Evolutionary conservation across 1,140 invertebrate genomes (phyloP), one percentile per base, ranked within the genome.

Genomic region (Drosophila subpulchrella): DNA sequence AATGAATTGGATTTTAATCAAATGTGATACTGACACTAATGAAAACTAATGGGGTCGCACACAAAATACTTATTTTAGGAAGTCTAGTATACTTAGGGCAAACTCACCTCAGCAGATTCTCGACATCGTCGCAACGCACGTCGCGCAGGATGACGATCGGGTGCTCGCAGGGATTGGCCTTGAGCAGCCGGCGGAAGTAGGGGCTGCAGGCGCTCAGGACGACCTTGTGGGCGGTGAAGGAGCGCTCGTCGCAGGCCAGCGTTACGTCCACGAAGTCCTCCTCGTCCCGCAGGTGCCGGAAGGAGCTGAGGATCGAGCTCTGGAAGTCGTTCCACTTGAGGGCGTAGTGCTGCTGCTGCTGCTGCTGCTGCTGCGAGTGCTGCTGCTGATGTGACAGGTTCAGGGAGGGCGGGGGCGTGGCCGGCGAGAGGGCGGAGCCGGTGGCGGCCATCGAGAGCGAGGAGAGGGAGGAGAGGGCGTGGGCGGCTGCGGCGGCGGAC

Each of bases 261-360:
- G 97, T 98, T 66, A 98, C 97, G 93, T 98, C 97, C 41, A 98
- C 97, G 90, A 97, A 97, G 93, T 97, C 96, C 93, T 97, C 96
- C 92, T 97, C 96, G 91, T 97, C 96, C 27, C 96, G 93, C 68
- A 98, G 94, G 92, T 97, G 95, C 60, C 97, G 95, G 93, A 98
- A 98, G 53, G 97, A 97, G 61, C 95, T 97, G 58, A 98, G 94
- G 91, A 98, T 97, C 83, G 96, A 97, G 58, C 96, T 95, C 92
- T 97, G 97, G 94, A 97, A 98, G 93, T 98, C 97, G 93, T 98
- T 98, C 97, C 97, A 98, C 90, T 97, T 95, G 88, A 98, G 94
- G 92, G 97, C 97, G 93, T 98, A 98, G 92, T 97, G 96, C 94
- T 98, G 97, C 55, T 83, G 90, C 10, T 20, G 27, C 27, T 20